Evolutionary conservation across 2,888 invertebrate genomes (phyloP), one percentile per base, ranked within the genome.

Genomic region (Syrista parreyssii): DNA sequence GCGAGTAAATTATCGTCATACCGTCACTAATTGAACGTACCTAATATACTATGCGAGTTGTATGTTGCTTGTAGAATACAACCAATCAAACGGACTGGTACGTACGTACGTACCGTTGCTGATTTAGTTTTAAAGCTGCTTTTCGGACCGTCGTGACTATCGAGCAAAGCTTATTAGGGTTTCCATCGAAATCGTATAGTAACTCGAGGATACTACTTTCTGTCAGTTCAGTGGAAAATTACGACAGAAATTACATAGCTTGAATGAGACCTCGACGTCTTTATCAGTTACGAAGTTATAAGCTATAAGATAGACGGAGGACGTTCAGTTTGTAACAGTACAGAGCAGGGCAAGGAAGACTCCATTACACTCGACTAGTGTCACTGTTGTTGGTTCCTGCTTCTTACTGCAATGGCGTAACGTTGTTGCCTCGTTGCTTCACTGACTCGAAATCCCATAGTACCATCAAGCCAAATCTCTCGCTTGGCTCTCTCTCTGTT

Each of bases 1-100:
- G 81, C 79, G 82, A 79, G 79, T 80, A 83, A 86, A 87, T 88
- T 86, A 87, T 87, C 84, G 86, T 85, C 83, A 82, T 84, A 82
- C 80, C 82, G 77, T 74, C 81, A 86, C 86, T 86, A 87, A 87
- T 87, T 85, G 85, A 86, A 82, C 84, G 83, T 85, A 78, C 75
- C 84, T 86, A 87, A 87, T 87, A 87, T 86, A 87, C 86, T 80
- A 82, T 73, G 75, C 81, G 82, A 79, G 85, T 23, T 9, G 55
- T 55, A 55, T 9, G 23, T 23, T 6, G 23, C 9, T 9, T 55
- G 9, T 9, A 9, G 80, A 85, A 85, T 82, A 78, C 77, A 78
- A 78, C 79, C 86, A 83, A 86, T 87, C 23, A 55, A 55, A 23
- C 23, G 23, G 15, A 55, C 23, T 55, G 55, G 23, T 55, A 55